Base-by-base conservation (phyloP, 2,113 vertebrate species). In the Varanus komodoensis region DNA sequence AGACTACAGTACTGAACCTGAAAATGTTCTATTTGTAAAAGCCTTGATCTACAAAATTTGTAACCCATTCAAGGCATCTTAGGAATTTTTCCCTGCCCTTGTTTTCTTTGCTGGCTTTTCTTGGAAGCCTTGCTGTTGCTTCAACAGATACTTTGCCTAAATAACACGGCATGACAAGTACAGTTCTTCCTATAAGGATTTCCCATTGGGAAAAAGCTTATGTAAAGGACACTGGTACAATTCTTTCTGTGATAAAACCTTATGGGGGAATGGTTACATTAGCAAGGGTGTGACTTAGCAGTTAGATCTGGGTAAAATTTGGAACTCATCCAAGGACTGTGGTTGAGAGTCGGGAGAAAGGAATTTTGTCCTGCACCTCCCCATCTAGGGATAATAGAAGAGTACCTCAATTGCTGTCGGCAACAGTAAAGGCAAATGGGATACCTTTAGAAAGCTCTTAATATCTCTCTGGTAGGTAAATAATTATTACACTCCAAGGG, bases 51-150 rank as follows among this genome's bases (percentile, higher is more conserved):
- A n/a, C 61, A 81, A 69, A 19, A 69, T 32, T 50, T 81, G 48
- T 52, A 81, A 88, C 64, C 77, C 80, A 88, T 69, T 88, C 21
- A 15, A 88, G 50, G 77, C 32, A 88, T 80, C 29, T 25, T 15
- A 52, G 11, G 64, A 80, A 88, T 88, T 88, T 88, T 29, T 27
- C 44, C 44, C 29, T 88, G 87, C 87, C 61, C 77, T 81, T 88
- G 32, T 71, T 88, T 67, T 69, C 61, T 68, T 52, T 88, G 32
- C 77, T 52, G 11, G 78, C 79, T 69, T 61, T 87, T 87, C 86
- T 48, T 78, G 86, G 57, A 88, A 34, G 44, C 78, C 32, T 69
- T 25, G 15, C 44, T 81, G 21, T 15, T 81, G 77, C 48, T 88
- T 78, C 54, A 67, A 44, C 15, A 79, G 74, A 29, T 78, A 79